A percentile compares a stretch with the other conserved stretches of the same genome.
phyloP scores from a whole-genome alignment of 2,113 vertebrate genomes.

The Marmota flaviventris region DNA sequence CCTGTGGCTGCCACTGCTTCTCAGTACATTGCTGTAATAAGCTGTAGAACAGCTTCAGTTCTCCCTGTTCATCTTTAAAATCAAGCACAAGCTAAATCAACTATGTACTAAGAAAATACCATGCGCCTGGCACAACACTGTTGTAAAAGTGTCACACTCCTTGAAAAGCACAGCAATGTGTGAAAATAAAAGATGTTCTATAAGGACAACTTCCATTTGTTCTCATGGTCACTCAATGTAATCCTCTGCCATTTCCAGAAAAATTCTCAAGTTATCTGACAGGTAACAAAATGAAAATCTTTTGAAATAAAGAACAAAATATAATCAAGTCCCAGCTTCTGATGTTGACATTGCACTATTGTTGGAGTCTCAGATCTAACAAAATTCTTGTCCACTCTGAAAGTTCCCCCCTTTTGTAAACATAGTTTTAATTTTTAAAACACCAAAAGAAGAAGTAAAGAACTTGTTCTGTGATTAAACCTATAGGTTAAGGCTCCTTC shows the following conservation, averaged over 20 bases:
- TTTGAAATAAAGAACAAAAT: slow-evolving; percentile 38
- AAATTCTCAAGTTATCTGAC: not conserved
- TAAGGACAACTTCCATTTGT: slow-evolving; percentile 12
- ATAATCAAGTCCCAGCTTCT: not conserved
- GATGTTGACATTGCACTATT: not conserved
- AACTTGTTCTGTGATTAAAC: slow-evolving; percentile 11
- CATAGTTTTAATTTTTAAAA: slow-evolving; percentile 61
- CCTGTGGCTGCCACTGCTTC: not conserved
- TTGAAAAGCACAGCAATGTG: slow-evolving; percentile 28
- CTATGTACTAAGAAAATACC: slow-evolving; percentile 25
- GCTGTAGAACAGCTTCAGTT: not conserved
- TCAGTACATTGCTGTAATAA: not conserved
- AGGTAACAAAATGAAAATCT: slow-evolving; percentile 33
- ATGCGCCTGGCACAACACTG: not conserved
- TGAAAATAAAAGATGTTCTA: not conserved
- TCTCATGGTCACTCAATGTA: not conserved
- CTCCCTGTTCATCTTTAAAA: not conserved
- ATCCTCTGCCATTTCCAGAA: not conserved
- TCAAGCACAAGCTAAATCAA: not conserved
- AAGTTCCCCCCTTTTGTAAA: slow-evolving; percentile 39
- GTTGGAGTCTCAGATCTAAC: slow-evolving; percentile 1
- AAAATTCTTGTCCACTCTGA: slow-evolving; percentile 10
- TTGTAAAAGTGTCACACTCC: not conserved
- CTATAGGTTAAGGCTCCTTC: not conserved
- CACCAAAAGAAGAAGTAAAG: slow-evolving; percentile 16